Evolutionary conservation across 1,140 invertebrate genomes (phyloP).

Genomic region (Zaprionus kolodkinae): DNA sequence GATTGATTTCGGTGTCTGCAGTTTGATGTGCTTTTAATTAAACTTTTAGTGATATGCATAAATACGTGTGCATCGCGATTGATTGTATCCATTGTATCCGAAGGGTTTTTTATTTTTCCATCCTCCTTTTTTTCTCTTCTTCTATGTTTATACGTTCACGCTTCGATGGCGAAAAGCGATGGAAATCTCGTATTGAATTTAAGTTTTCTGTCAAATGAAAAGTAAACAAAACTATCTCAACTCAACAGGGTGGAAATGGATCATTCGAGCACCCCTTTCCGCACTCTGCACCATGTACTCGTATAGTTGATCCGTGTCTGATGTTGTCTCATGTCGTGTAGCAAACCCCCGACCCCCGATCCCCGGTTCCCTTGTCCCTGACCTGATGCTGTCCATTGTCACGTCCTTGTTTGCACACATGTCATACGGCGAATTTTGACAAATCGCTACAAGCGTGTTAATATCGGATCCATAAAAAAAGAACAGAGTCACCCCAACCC

Average conservation of each 20-base stretch:
- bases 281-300: not conserved
- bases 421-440: conserved; percentile 73
- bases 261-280: conserved; percentile 54
- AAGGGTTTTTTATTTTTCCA: not conserved
- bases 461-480: conserved; percentile 54
- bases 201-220: conserved; percentile 70
- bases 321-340: not conserved
- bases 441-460: conserved; percentile 77
- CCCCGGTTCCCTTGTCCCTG: conserved; percentile 7
- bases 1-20: conserved; percentile 72
- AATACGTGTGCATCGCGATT: conserved; percentile 40
- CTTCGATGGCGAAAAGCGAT: conserved; percentile 37
- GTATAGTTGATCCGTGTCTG: not conserved
- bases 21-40: conserved; percentile 78
- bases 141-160: conserved; percentile 11
- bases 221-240: conserved; percentile 61
- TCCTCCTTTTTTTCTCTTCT: no score
- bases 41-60: conserved; percentile 68
- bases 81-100: conserved; percentile 20
- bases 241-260: conserved; percentile 39
- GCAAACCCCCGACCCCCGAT: no score
- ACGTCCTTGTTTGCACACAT: conserved; percentile 75
- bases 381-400: conserved; percentile 39
- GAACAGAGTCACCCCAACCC: conserved; percentile 45
- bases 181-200: conserved; percentile 50